Conservation (phyloP, 2,888 invertebrate species). For the Sicus ferrugineus region DNA sequence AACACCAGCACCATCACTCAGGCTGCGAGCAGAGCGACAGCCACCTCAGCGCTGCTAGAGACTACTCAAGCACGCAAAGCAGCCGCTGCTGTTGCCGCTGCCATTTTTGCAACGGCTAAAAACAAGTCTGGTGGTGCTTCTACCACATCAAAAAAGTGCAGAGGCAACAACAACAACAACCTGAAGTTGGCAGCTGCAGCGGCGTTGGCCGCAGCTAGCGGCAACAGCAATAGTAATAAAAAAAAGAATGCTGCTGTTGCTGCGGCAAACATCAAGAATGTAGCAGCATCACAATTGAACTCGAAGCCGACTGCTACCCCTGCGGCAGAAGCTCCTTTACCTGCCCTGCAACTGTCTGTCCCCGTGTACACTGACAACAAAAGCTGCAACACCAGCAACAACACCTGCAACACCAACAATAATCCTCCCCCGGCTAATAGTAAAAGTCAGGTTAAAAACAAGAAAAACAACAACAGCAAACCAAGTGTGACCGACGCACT, state of each 20-base stretch:
- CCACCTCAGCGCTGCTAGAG: constrained; percentile 23
- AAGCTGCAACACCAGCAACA: neutral
- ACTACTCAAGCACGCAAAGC: constrained; percentile 28
- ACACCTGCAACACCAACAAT: constrained; percentile 8
- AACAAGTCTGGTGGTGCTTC: constrained; percentile 18
- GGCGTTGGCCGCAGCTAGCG: constrained; percentile 46
- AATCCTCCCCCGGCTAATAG: neutral
- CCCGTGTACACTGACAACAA: neutral
- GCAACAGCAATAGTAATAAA: constrained; percentile 41
- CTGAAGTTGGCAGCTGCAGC: constrained; percentile 42
- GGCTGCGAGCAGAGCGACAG: constrained; percentile 24
- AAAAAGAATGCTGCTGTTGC: constrained; percentile 40
- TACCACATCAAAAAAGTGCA: constrained; percentile 2
- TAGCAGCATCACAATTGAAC: constrained; percentile 11
- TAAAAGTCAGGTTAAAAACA: constrained; percentile 11
- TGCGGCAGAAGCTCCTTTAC: neutral
- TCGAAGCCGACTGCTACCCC: neutral
- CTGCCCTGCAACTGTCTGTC: neutral
- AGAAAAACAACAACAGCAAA: constrained; percentile 12
- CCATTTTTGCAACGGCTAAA: constrained; percentile 29
- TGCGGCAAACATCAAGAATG: constrained; percentile 31
- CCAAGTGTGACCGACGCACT: neutral
- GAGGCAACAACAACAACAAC: constrained; percentile 42
- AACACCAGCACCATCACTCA: constrained; percentile 16
- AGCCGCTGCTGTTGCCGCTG: constrained; percentile 27